phyloP scores from a whole-genome alignment of 2,797 vertebrate genomes.

The Chaunax sp. region DNA sequence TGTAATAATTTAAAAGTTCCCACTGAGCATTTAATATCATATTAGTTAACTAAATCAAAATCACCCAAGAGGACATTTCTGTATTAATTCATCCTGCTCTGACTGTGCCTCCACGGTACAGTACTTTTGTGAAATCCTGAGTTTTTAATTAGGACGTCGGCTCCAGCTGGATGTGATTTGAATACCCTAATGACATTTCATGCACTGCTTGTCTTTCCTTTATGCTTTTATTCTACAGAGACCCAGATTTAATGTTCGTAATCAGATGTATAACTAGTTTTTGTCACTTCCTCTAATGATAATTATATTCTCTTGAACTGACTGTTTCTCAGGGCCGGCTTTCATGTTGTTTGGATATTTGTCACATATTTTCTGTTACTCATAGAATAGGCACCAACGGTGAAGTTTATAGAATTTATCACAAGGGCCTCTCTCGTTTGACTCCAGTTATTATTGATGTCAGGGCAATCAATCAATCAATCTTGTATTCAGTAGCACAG shows the following conservation, averaged over 20 bases:
- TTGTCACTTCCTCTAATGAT: background rate
- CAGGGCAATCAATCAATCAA: background rate
- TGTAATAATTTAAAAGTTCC: background rate
- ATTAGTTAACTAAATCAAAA: too few relatives aligned
- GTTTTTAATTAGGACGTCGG: slow-evolving; percentile 34
- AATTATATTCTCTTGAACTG: slow-evolving; percentile 4
- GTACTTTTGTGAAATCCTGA: slow-evolving; percentile 11
- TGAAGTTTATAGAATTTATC: background rate
- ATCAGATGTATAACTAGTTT: background rate
- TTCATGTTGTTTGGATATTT: slow-evolving; percentile 1
- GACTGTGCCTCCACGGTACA: slow-evolving; percentile 7
- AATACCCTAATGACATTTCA: slow-evolving; percentile 15
- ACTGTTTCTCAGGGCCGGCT: slow-evolving; percentile 1
- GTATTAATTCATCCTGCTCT: slow-evolving; percentile 1
- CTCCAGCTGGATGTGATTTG: slow-evolving; percentile 5
- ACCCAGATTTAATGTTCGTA: slow-evolving; percentile 10
- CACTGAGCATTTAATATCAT: background rate
- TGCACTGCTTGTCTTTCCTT: background rate
- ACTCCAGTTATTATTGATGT: background rate
- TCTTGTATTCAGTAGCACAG: background rate
- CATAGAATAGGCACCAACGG: background rate
- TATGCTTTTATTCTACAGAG: background rate
- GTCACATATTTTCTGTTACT: background rate
- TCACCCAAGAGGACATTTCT: background rate
- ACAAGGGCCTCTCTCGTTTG: background rate